Evolutionary conservation across 2,113 vertebrate genomes (phyloP), one percentile per base, ranked within the genome.

Genomic region (Alexandromys fortis): DNA sequence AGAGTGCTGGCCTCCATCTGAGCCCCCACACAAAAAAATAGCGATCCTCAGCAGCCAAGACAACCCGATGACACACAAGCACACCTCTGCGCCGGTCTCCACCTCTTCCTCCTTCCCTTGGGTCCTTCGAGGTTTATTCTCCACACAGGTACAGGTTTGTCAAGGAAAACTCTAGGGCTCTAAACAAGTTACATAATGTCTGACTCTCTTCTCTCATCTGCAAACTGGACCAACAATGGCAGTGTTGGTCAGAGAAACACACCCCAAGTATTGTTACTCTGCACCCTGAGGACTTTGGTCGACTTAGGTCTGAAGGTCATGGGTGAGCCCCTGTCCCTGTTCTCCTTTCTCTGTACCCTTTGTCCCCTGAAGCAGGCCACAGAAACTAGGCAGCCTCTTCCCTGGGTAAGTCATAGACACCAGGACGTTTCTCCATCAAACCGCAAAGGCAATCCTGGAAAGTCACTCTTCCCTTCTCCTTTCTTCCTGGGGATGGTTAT

Each of bases 1-100:
- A 49, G 1, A 42, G 90, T 8, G 65, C 0, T 42, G n/a, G 30
- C 89, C 61, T 42, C 78, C 83, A 86, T 87, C 79, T 77, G 73
- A 58, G 17, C 85, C 13, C 26, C 10, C 45, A 5, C 17, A 45
- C 68, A n/a, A 52, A 79, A 75, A 79, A 70, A 58, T 55, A 38
- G 75, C 45, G 77, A 9, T 30, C 63, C 58, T 5, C 14, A 47
- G 14, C 0, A 45, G 94, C 73, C 14, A 38, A 14, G 2, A 4
- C 2, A 21, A 75, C 0, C 19, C 45, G 21, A 7, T 0, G 22
- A 9, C 52, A 26, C 61, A 24, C 11, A 35, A 0, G 1, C 26
- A 17, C 14, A 10, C 67, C 3, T 26, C 5, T 14, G 49, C 78
- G 11, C 0, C 0, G 7, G 13, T 22, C 21, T 26, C 38, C 12